These are phyloP conservation scores for Galagoides demidoff DNA, from an alignment of 2,797 vertebrate species.

Conservation along the genomic window DNA sequence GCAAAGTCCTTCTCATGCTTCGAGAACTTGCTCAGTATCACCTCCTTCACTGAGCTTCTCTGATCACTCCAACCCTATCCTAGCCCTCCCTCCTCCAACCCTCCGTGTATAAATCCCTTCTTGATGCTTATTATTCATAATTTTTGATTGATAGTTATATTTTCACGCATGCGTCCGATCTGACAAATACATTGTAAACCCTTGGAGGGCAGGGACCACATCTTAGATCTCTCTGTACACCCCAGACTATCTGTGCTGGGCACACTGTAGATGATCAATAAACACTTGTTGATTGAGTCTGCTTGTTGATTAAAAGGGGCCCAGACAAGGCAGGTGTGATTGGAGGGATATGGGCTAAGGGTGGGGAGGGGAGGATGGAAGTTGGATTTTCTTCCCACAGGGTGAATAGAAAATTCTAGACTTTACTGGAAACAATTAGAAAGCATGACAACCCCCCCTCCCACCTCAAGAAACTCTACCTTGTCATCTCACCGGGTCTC, in stretches of 20 bases:
- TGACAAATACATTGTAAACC: conserved; percentile 57
- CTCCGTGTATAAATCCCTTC: conserved; percentile 18
- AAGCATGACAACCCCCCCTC: neutral
- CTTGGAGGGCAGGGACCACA: neutral
- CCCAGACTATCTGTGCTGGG: conserved; percentile 32
- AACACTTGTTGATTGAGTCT: conserved; percentile 75
- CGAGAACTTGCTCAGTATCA: conserved; percentile 28
- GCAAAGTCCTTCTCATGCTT: neutral
- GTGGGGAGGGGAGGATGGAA: neutral
- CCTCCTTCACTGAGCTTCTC: conserved; percentile 18
- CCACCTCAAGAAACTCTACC: neutral
- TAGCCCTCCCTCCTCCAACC: neutral
- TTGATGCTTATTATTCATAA: conserved; percentile 55
- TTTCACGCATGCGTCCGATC: conserved; percentile 2
- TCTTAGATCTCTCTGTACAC: conserved; percentile 32
- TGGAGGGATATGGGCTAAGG: neutral
- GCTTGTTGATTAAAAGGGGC: conserved; percentile 64
- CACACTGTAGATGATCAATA: conserved; percentile 76
- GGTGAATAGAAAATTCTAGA: conserved; percentile 33
- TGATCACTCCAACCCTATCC: conserved; percentile 52
- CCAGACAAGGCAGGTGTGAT: neutral
- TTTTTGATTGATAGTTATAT: conserved; percentile 60
- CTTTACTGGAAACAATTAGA: conserved; percentile 30
- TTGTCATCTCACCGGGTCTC: neutral
- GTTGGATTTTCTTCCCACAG: neutral